These are phyloP conservation scores for Styela clava DNA, from an alignment of 23 tunicate genomes.

Conservation along the genomic window DNA sequence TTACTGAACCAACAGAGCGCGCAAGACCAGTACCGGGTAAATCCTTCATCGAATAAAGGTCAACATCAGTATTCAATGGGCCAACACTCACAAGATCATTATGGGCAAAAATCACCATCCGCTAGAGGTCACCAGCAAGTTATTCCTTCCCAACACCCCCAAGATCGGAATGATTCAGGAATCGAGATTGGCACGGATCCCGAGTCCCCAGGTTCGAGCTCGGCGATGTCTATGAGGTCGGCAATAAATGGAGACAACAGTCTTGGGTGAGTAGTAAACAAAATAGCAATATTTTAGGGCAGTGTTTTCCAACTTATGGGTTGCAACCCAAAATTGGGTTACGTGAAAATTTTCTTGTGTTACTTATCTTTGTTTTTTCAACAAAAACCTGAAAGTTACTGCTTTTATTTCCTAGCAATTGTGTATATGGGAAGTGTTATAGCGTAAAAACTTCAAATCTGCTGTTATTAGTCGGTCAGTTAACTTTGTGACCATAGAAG, in stretches of 20 bases:
- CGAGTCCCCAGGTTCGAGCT: slow-evolving; percentile 13
- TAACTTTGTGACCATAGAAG: too few species aligned
- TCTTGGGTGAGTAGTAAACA: not conserved
- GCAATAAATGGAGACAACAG: not conserved
- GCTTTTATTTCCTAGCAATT: too few species aligned
- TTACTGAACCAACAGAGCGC: not conserved
- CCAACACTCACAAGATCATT: not conserved
- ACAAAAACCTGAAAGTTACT: too few species aligned
- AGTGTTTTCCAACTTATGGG: too few species aligned
- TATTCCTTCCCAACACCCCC: not conserved
- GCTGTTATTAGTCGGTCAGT: too few species aligned
- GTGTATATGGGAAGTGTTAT: too few species aligned
- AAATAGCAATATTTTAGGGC: not conserved
- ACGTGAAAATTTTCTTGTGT: too few species aligned
- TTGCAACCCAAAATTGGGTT: too few species aligned
- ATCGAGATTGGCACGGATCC: slow-evolving; percentile 20
- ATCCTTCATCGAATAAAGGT: not conserved
- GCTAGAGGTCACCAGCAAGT: not conserved
- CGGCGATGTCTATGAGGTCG: slow-evolving; percentile 1
- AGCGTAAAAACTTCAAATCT: too few species aligned
- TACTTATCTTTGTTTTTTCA: not conserved
- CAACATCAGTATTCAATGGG: not conserved
- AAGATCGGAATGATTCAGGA: slow-evolving; percentile 22
- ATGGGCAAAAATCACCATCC: not conserved
- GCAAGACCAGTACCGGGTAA: not conserved